phyloP scores from a whole-genome alignment of 2,797 vertebrate genomes.

The Pampus argenteus region DNA sequence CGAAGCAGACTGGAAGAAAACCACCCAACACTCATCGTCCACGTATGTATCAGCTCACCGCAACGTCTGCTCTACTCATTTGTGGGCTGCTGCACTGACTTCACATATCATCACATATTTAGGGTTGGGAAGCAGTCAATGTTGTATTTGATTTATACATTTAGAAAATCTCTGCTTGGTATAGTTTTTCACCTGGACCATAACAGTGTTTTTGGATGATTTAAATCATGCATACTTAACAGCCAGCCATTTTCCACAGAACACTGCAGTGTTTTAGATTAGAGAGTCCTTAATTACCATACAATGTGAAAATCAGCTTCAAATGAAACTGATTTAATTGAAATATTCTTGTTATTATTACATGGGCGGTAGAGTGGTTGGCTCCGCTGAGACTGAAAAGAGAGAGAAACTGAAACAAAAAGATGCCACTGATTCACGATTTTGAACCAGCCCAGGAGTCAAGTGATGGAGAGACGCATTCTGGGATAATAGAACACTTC shows the following conservation, averaged over 20 bases:
- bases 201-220: neutral
- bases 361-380: too few species aligned
- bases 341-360: too few species aligned
- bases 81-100: neutral
- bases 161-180: neutral
- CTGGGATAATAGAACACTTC: too few species aligned
- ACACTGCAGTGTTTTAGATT: neutral
- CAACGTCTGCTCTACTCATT: neutral
- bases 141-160: neutral
- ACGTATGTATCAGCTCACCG: conserved; percentile 83
- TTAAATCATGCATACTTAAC: neutral
- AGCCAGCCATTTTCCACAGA: conserved; percentile 19
- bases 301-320: too few species aligned
- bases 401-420: too few species aligned
- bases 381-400: too few species aligned
- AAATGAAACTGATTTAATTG: too few species aligned
- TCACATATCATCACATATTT: neutral
- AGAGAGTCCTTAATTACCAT: too few species aligned
- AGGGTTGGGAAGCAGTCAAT: neutral
- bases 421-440: too few species aligned
- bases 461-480: too few species aligned
- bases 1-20: conserved; percentile 92
- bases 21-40: conserved; percentile 93
- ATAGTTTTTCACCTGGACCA: neutral
- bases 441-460: too few species aligned